Evolutionary conservation across 2,888 invertebrate species (phyloP).

Genomic region (Leucoptera coffeella): DNA sequence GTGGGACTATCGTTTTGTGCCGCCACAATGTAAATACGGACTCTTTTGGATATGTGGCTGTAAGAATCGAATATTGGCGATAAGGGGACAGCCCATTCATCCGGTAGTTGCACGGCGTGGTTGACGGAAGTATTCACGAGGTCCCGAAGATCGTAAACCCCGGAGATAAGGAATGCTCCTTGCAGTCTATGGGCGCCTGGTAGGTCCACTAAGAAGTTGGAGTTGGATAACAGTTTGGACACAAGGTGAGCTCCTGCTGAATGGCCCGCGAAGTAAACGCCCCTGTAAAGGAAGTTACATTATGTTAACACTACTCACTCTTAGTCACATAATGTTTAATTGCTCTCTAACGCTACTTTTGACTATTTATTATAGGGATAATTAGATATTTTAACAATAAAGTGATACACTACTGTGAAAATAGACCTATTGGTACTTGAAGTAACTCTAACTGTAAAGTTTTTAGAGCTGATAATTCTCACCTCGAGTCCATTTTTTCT

Average conservation of each 20-base stretch:
- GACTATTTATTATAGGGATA: no score
- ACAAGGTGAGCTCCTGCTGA: constrained; percentile 82
- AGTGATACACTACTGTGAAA: no score
- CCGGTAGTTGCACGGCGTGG: constrained; percentile 57
- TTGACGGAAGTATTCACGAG: constrained; percentile 62
- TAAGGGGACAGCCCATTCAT: constrained; percentile 38
- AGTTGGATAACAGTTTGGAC: constrained; percentile 54
- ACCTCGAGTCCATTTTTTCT: constrained; percentile 56
- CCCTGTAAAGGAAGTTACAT: no score
- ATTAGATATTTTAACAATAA: no score
- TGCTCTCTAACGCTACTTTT: no score
- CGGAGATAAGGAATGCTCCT: constrained; percentile 66
- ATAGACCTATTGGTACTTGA: no score
- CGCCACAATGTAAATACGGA: constrained; percentile 43
- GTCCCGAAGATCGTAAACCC: constrained; percentile 71
- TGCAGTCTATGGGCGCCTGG: constrained; percentile 40
- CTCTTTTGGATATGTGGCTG: constrained; percentile 26
- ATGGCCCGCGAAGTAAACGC: constrained; percentile 72
- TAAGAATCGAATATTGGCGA: constrained; percentile 51
- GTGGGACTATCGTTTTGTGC: constrained; percentile 67
- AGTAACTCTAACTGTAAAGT: no score
- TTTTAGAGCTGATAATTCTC: no score
- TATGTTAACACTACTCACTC: no score
- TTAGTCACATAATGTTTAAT: no score
- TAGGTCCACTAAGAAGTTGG: constrained; percentile 29